These are phyloP conservation scores for Clarias magur DNA, from an alignment of 2,113 vertebrate genomes.

Conservation along the genomic window DNA sequence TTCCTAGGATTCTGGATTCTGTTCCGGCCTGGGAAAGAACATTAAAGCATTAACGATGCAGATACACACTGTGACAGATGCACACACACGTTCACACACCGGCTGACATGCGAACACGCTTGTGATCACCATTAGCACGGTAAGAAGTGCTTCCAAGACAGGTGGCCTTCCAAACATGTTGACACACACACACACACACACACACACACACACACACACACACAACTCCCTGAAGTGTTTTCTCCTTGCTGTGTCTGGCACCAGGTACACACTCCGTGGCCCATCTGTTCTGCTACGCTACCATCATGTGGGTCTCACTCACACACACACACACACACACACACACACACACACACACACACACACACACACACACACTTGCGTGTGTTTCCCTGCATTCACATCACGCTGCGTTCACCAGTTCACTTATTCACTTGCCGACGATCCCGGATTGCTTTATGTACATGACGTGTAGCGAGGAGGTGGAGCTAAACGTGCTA, in stretches of 20 bases:
- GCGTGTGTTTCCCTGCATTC: not conserved
- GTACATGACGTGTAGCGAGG: too few relatives aligned
- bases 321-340: conserved; percentile 4
- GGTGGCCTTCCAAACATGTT: conserved; percentile 65
- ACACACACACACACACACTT: not conserved
- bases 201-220: conserved; percentile 19
- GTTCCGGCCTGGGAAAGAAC: not conserved
- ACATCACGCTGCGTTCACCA: too few relatives aligned
- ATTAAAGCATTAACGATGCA: too few relatives aligned
- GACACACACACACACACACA: conserved; percentile 12
- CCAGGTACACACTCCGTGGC: conserved; percentile 66
- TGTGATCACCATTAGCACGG: conserved; percentile 32
- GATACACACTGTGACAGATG: not conserved
- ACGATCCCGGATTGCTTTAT: too few relatives aligned
- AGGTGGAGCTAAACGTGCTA: too few relatives aligned
- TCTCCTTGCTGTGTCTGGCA: conserved; percentile 57
- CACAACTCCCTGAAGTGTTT: conserved; percentile 36
- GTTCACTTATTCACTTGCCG: too few relatives aligned
- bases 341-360: conserved; percentile 15
- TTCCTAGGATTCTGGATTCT: not conserved
- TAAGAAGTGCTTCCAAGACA: conserved; percentile 60
- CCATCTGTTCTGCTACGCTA: conserved; percentile 72
- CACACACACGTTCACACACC: conserved; percentile 1
- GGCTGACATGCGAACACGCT: conserved; percentile 2
- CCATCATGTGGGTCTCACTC: conserved; percentile 53